A percentile compares a stretch with the other conserved stretches of the same genome.
phyloP scores from a whole-genome alignment of 2,888 invertebrate genomes.

The Trissonchulus latispiculum region DNA sequence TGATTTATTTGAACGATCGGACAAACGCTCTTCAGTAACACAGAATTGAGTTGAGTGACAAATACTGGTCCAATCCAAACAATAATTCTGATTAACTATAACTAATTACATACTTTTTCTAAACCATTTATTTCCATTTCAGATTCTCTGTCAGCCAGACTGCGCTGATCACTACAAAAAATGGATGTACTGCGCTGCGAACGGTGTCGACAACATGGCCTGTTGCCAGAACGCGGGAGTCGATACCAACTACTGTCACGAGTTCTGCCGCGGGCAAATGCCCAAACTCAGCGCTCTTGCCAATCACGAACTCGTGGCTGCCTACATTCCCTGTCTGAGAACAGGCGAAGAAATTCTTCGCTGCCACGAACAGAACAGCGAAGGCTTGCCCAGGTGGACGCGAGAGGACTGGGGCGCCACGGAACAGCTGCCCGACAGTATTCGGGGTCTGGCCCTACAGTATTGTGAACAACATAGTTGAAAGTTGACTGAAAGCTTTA shows the following conservation, averaged over 20 bases:
- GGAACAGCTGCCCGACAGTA: neutral
- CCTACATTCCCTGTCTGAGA: neutral
- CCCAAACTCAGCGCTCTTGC: neutral
- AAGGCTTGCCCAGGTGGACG: neutral
- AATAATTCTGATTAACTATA: too few relatives aligned
- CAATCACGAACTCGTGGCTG: neutral
- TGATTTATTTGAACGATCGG: too few relatives aligned
- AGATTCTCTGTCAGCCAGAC: neutral
- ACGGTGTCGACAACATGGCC: neutral
- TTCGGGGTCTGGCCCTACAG: neutral
- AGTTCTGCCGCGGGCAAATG: constrained; percentile 5
- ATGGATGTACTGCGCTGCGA: constrained; percentile 11
- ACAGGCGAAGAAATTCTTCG: neutral
- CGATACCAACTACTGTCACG: neutral
- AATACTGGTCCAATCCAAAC: too few relatives aligned
- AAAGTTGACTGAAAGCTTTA: too few relatives aligned
- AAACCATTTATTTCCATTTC: too few relatives aligned
- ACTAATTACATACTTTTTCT: too few relatives aligned
- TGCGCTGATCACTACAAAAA: constrained; percentile 7
- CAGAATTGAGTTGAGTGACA: too few relatives aligned
- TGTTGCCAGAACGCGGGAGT: neutral
- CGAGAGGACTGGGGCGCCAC: neutral
- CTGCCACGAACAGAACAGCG: neutral
- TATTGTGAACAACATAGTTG: too few relatives aligned
- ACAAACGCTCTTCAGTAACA: too few relatives aligned